These are phyloP conservation scores for Murina feae DNA, from an alignment of 2,113 vertebrate genomes.

Conservation along the genomic window DNA sequence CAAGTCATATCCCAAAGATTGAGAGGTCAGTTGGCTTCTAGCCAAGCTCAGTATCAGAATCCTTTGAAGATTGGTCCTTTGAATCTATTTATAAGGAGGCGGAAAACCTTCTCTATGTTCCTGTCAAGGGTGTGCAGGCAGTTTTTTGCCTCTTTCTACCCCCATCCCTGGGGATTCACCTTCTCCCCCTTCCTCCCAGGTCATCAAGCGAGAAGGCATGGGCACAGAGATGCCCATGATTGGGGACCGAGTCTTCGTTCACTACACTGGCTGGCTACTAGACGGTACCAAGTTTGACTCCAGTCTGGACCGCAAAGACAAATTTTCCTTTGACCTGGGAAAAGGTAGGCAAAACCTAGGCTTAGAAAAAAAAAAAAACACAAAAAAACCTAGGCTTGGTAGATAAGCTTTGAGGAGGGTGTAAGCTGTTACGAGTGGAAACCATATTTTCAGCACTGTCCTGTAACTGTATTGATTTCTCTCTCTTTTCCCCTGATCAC, in stretches of 20 bases:
- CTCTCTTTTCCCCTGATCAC: background rate
- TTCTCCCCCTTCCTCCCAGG: conserved; percentile 74
- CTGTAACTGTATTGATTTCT: background rate
- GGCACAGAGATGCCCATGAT: conserved; percentile 91
- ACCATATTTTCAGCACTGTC: background rate
- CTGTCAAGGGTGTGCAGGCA: background rate
- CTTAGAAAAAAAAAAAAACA: too few species aligned
- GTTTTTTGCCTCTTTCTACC: background rate
- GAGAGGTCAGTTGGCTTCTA: background rate
- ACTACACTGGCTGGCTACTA: conserved; percentile 94
- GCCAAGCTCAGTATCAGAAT: background rate
- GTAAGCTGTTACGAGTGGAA: background rate
- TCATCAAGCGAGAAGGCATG: conserved; percentile 91
- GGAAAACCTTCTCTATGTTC: background rate
- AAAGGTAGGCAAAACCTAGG: conserved; percentile 86
- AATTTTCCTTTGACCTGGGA: conserved; percentile 95
- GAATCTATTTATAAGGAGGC: background rate
- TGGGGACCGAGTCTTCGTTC: conserved; percentile 95
- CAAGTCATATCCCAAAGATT: background rate
- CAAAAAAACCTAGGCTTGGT: background rate
- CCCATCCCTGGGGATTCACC: background rate
- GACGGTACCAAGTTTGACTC: conserved; percentile 97
- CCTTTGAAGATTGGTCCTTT: background rate
- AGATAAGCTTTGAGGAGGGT: background rate
- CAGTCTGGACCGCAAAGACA: conserved; percentile 91